Evolutionary conservation across 2,113 vertebrate genomes (phyloP).

Genomic region (Amphiprion ocellaris): DNA sequence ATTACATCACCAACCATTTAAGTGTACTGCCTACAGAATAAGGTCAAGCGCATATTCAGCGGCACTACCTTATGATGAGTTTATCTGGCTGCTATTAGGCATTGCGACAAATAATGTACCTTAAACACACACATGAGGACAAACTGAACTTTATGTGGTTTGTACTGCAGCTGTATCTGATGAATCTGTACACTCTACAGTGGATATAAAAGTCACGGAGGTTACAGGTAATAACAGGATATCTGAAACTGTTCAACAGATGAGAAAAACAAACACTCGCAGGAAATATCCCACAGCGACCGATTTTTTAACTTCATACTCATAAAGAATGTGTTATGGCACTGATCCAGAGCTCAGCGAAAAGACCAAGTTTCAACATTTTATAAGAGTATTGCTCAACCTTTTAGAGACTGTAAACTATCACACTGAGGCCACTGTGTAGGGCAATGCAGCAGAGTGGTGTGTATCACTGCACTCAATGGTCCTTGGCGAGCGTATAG

Average conservation of each 20-base stretch:
- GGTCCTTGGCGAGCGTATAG: background rate
- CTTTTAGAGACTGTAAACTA: slow-evolving; percentile 15
- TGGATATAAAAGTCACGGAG: slow-evolving; percentile 36
- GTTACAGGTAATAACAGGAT: slow-evolving; percentile 44
- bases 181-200: slow-evolving; percentile 5
- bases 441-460: background rate
- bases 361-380: slow-evolving; percentile 16
- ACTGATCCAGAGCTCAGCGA: background rate
- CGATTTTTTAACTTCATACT: slow-evolving; percentile 14
- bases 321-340: slow-evolving; percentile 13
- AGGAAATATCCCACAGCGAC: slow-evolving; percentile 13
- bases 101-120: too few relatives aligned
- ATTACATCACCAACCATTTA: background rate
- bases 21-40: background rate
- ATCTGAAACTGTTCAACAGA: slow-evolving; percentile 22
- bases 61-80: background rate
- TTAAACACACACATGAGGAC: background rate
- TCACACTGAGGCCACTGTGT: background rate
- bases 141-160: background rate
- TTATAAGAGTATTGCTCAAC: slow-evolving; percentile 34
- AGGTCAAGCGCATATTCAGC: background rate
- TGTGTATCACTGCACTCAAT: background rate
- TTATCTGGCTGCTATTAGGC: background rate
- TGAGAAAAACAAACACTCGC: slow-evolving; percentile 29
- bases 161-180: slow-evolving; percentile 23